Evolutionary conservation across 2,113 vertebrate genomes (phyloP), one percentile per base, ranked within the genome.

Genomic region (Nicator chloris): DNA sequence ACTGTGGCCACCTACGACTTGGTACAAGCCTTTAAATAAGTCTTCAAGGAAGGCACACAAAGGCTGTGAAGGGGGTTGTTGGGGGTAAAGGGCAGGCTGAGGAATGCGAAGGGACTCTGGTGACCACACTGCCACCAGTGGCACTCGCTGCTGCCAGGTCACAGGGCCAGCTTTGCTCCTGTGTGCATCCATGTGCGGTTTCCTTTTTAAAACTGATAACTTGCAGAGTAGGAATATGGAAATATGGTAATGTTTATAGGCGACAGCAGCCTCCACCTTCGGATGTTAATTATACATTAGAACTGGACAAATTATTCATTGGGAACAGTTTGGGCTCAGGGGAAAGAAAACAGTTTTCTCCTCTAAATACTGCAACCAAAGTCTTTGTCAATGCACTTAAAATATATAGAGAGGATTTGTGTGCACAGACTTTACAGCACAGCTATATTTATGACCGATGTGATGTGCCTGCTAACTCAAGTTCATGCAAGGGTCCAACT

Each of bases 231-330:
- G 73, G 60, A 89, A 73, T 91, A 83, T 27, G 73, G 57, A 88
- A 94, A 95, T 81, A 84, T 44, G 73, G 64, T 59, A 91, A 91
- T 54, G 84, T 84, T 96, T 92, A 92, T 84, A 88, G 78, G 53
- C 22, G 11, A 82, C 81, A 92, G 81, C 81, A 88, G 84, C 53
- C 79, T 85, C 82, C 82, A 91, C 90, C 92, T 94, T 89, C n/a
- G 0, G 90, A 79, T 88, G 89, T 93, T 91, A 87, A 87, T 94
- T 85, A 81, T 91, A 82, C 70, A 87, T 84, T 87, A 93, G 90
- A 94, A 85, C 79, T 51, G 85, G 94, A 93, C 89, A 91, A 95
- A 87, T 87, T 87, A 95, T 92, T 95, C 82, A 91, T 91, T 0
- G 16, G 90, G 85, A 95, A 89, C 91, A 93, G 88, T 93, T 86